A percentile compares a stretch with the other conserved stretches of the same genome.
Conservation (phyloP, 2,113 vertebrate species). For the Dipodomys ordii region DNA sequence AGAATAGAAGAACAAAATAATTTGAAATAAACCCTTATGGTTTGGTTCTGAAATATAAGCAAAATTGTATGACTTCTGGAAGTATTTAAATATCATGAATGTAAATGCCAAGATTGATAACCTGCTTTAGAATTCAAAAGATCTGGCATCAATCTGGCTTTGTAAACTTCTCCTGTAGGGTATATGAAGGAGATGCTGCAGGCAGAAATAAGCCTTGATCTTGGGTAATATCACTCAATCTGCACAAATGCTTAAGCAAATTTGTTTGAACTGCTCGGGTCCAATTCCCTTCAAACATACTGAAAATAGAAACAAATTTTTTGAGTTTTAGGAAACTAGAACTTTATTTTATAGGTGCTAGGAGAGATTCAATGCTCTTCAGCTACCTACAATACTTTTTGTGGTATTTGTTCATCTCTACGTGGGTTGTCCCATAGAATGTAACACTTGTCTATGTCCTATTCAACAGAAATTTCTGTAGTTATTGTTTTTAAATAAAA, state of each 20-base stretch:
- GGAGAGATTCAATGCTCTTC: neutral
- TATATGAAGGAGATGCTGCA: neutral
- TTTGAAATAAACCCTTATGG: conserved; percentile 19
- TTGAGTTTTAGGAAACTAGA: neutral
- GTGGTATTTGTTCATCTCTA: neutral
- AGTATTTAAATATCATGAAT: neutral
- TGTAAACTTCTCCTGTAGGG: neutral
- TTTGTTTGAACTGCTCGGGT: neutral
- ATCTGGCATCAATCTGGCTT: neutral
- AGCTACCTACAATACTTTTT: neutral
- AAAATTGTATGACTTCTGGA: neutral
- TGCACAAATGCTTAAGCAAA: neutral
- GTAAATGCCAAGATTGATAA: neutral
- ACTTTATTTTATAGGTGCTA: neutral
- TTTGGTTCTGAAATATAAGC: neutral
- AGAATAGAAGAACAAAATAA: neutral
- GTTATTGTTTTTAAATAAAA: conserved; percentile 23
- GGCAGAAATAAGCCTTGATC: neutral
- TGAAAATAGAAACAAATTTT: neutral
- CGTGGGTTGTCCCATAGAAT: neutral
- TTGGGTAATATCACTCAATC: neutral
- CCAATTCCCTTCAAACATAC: neutral
- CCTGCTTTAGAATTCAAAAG: neutral
- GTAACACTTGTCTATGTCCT: neutral
- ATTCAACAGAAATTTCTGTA: neutral